phyloP scores from a whole-genome alignment of 2,888 invertebrate genomes.

The Amblyteles armatorius region DNA sequence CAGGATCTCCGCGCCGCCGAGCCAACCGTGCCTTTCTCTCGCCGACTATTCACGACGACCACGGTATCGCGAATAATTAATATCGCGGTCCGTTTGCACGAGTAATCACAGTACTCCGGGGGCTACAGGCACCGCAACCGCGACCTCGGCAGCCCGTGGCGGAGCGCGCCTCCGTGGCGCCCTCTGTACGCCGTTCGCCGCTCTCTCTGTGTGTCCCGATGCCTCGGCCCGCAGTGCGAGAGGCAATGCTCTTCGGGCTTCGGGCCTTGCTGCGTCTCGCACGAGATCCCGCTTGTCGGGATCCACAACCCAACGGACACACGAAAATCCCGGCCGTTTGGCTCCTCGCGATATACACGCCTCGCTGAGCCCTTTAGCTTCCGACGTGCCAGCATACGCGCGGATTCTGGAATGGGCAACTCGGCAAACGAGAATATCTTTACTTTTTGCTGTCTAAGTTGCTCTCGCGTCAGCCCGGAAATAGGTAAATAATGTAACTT shows the following conservation, averaged over 20 bases:
- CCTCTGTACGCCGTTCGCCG: background rate
- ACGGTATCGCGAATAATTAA: slow-evolving; percentile 80
- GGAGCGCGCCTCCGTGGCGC: slow-evolving; percentile 11
- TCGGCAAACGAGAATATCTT: background rate
- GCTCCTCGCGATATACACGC: slow-evolving; percentile 24
- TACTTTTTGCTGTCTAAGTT: background rate
- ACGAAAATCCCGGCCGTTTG: slow-evolving; percentile 38
- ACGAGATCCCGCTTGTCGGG: slow-evolving; percentile 38
- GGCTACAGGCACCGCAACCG: slow-evolving; percentile 49
- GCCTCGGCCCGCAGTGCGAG: slow-evolving; percentile 21
- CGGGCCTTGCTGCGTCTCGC: slow-evolving; percentile 12
- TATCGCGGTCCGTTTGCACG: slow-evolving; percentile 79
- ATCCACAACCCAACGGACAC: slow-evolving; percentile 34
- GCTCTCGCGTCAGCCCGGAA: background rate
- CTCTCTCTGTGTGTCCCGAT: slow-evolving; percentile 23
- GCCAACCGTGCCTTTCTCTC: slow-evolving; percentile 33
- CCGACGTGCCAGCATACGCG: slow-evolving; percentile 11
- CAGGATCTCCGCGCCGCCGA: slow-evolving; percentile 18
- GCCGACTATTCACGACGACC: slow-evolving; percentile 58
- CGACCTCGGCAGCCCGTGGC: slow-evolving; percentile 41
- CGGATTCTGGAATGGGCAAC: background rate
- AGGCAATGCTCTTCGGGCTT: slow-evolving; percentile 13
- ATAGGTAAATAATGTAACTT: background rate
- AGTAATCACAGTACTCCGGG: slow-evolving; percentile 65
- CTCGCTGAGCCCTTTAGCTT: slow-evolving; percentile 38